Evolutionary conservation across 2,797 vertebrate genomes (phyloP).

Genomic region (Lindbergichthys nudifrons): DNA sequence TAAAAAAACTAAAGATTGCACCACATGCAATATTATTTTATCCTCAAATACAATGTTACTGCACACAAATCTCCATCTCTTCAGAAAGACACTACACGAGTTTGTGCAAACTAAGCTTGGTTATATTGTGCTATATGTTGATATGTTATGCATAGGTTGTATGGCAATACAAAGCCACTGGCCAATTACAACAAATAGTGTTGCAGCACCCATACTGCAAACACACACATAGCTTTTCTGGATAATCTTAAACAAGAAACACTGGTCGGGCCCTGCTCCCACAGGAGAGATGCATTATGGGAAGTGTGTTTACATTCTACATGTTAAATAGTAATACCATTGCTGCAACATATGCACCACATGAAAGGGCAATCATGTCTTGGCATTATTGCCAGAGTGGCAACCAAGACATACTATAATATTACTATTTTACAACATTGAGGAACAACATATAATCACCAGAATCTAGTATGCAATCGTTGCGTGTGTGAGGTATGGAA

Average conservation of each 20-base stretch:
- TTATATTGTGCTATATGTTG: background rate
- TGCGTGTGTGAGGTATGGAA: background rate
- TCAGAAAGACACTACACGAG: background rate
- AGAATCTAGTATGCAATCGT: background rate
- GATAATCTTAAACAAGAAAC: background rate
- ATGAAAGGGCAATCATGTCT: background rate
- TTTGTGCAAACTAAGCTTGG: background rate
- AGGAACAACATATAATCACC: background rate
- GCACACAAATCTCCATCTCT: background rate
- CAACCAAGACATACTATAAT: background rate
- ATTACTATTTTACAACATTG: background rate
- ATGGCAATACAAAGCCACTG: background rate
- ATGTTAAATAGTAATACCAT: background rate
- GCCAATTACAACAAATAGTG: background rate
- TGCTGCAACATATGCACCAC: background rate
- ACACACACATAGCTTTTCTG: background rate
- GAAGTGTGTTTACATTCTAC: background rate
- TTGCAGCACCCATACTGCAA: background rate
- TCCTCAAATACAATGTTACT: background rate
- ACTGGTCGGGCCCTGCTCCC: background rate
- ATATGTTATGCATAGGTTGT: background rate
- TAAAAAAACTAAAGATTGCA: background rate
- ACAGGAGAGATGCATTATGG: background rate
- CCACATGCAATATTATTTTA: background rate
- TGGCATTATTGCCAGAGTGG: background rate